Evolutionary conservation across 2,113 vertebrate species (phyloP), one percentile per base, ranked within the genome.

Genomic region (Lanius collurio): DNA sequence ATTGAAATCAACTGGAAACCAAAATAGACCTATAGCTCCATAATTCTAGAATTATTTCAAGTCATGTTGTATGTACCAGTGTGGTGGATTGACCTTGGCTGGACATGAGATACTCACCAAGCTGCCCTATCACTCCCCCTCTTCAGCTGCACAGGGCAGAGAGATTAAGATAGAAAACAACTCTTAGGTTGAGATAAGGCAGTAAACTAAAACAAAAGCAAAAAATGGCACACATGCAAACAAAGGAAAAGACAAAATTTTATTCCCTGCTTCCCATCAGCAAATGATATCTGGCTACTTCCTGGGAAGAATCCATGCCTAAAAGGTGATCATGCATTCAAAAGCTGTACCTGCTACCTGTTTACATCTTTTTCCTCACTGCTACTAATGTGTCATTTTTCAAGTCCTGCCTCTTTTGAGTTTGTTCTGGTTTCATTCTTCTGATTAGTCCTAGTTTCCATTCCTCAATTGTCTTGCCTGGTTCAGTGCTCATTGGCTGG

Each of bases 1-100:
- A 93, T 44, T 39, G n/a, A 62, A 80, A 67, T 91, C 6, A 86
- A 23, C 50, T 93, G 39, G 41, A 90, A 86, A 83, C 42, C 9
- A 44, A 88, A 74, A 39, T 6, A 87, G 62, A 74, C 5, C 13
- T 70, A 10, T 55, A 83, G 55, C 22, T 77, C 39, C 6, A 5
- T 69, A 70, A 67, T 56, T 55, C 30, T 83, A 64, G 31, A 78
- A 77, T 74, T 83, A 65, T 88, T 93, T 88, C 28, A 57, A 44
- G 27, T 77, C 68, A 42, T 88, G 28, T 53, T 78, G 7, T 73
- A 6, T 26, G 35, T 8, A 74, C 24, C 30, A 56, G 22, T 49
- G 14, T 10, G 8, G 15, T 69, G 56, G 22, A 35, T 47, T 63
- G 10, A 63, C 41, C 22, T 56, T 56, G 56, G 8, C 56, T 77